phyloP scores from a whole-genome alignment of 2,888 invertebrate genomes.

The Ophion ventricosus region DNA sequence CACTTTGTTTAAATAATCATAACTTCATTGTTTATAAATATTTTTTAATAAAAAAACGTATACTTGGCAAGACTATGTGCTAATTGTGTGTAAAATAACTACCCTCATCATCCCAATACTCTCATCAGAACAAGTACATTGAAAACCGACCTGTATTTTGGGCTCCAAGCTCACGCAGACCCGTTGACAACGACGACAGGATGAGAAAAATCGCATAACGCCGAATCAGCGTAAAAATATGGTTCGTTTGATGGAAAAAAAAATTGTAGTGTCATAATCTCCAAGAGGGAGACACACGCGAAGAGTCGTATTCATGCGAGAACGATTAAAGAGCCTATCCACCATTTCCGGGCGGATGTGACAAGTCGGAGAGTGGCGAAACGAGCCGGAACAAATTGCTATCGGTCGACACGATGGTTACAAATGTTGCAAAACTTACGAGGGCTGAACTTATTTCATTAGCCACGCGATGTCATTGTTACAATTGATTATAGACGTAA shows the following conservation, averaged over 20 bases:
- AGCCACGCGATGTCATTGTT: not conserved
- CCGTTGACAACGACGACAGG: no score
- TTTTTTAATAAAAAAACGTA: no score
- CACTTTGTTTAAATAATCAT: no score
- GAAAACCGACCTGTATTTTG: no score
- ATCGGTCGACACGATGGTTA: not conserved
- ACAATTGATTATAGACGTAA: not conserved
- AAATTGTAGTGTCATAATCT: not conserved
- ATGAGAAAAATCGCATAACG: no score
- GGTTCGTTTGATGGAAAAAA: not conserved
- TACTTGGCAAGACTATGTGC: no score
- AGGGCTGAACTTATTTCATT: conserved; percentile 9
- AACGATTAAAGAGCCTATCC: conserved; percentile 46
- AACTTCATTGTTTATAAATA: no score
- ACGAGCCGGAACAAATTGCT: conserved; percentile 9
- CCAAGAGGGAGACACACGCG: not conserved
- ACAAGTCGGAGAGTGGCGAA: conserved; percentile 19
- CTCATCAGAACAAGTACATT: no score
- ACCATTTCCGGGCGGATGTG: conserved; percentile 52
- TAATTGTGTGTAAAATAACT: no score
- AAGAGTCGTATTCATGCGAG: conserved; percentile 13
- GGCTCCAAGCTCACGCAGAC: no score
- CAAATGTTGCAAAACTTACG: not conserved
- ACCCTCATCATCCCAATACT: no score
- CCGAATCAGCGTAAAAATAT: not conserved